phyloP scores from a whole-genome alignment of 2,113 vertebrate species.

The Rhineura floridana region DNA sequence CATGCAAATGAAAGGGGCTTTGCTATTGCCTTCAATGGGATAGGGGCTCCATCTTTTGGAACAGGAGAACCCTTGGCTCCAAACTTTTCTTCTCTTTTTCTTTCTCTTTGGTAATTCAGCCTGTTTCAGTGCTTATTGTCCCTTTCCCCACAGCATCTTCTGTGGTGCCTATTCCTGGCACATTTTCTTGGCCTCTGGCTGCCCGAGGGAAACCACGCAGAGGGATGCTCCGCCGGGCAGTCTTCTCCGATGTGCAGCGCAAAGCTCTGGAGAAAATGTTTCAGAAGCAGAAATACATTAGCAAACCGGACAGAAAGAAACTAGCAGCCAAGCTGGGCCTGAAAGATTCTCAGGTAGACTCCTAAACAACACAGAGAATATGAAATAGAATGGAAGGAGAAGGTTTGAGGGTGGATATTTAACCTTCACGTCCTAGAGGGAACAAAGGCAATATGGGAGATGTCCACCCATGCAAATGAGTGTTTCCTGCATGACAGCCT shows the following conservation, averaged over 20 bases:
- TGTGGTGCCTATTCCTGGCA: slow-evolving; percentile 93
- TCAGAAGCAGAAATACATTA: slow-evolving; percentile 99
- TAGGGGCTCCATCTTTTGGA: not conserved
- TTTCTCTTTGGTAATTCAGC: not conserved
- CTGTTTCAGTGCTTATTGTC: not conserved
- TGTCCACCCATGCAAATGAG: not conserved
- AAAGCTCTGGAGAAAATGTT: slow-evolving; percentile 97
- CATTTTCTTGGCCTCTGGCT: slow-evolving; percentile 93
- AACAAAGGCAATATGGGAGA: not conserved
- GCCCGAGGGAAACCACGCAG: slow-evolving; percentile 92
- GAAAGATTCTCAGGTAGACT: slow-evolving; percentile 93
- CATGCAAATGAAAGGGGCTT: slow-evolving; percentile 16
- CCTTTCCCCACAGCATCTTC: slow-evolving; percentile 74
- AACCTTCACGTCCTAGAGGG: not conserved
- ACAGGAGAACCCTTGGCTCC: not conserved
- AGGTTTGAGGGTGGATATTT: not conserved
- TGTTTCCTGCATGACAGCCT: not conserved
- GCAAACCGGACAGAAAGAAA: slow-evolving; percentile 96
- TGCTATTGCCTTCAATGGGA: not conserved
- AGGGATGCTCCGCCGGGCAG: slow-evolving; percentile 93
- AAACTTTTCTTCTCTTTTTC: not conserved
- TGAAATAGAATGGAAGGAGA: not conserved
- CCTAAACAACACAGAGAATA: not conserved
- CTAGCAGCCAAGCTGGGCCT: slow-evolving; percentile 91
- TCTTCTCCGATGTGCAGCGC: slow-evolving; percentile 96